Evolutionary conservation across 30 jellyfish, hydroid and myxozoan species (phyloP).

Genomic region (Turritopsis rubra): DNA sequence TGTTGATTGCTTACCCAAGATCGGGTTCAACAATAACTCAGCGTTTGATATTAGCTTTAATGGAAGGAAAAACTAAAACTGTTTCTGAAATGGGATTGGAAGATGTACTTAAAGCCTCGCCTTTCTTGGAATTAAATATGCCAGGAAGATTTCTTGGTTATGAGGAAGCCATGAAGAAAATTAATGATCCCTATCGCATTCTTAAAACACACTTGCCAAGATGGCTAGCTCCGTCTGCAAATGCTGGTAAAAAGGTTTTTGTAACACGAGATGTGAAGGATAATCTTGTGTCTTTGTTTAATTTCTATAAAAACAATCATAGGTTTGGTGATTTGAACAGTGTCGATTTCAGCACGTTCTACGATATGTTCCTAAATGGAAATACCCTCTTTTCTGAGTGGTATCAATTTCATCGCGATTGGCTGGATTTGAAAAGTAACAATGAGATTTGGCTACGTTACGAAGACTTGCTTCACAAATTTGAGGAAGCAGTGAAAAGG

Average conservation of each 20-base stretch:
- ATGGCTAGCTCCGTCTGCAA: not conserved
- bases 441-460: not conserved
- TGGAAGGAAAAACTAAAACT: not conserved
- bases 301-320: not conserved
- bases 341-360: not conserved
- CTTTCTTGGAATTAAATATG: not conserved
- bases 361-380: not conserved
- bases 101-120: not conserved
- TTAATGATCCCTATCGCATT: not conserved
- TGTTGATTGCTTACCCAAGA: not conserved
- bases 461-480: not conserved
- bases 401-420: not conserved
- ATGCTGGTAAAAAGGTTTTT: not conserved
- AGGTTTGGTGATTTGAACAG: not conserved
- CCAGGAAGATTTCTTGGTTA: not conserved
- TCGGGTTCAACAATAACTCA: not conserved
- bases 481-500: not conserved
- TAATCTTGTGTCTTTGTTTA: not conserved
- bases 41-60: not conserved
- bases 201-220: not conserved
- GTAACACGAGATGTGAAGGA: conserved; percentile 10
- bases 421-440: not conserved
- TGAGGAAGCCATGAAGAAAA: not conserved
- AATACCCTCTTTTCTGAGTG: not conserved
- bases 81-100: not conserved